phyloP scores from a whole-genome alignment of 2,113 vertebrate genomes.

The Cichladusa arquata region DNA sequence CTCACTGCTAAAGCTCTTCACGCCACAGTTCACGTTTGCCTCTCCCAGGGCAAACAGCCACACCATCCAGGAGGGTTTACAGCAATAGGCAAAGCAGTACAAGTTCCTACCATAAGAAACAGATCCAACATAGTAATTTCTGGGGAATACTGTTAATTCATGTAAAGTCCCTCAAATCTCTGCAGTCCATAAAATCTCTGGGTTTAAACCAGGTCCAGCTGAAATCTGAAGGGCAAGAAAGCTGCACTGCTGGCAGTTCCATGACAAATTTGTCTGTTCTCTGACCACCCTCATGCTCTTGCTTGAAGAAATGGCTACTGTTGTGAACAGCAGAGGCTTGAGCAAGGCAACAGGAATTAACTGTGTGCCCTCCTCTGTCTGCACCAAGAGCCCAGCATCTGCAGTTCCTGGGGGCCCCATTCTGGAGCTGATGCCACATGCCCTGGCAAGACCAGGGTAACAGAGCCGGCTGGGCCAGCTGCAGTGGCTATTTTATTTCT shows the following conservation, averaged over 20 bases:
- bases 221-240: background rate
- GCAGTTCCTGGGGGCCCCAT: fast-evolving
- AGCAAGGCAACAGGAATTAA: background rate
- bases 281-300: background rate
- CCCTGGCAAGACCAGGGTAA: background rate
- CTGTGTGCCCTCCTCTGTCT: fast-evolving
- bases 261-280: background rate
- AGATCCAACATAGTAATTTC: background rate
- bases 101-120: background rate
- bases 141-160: background rate
- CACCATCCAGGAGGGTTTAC: background rate
- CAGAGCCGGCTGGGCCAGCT: fast-evolving
- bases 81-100: background rate
- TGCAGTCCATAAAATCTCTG: background rate
- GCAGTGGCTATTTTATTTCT: background rate
- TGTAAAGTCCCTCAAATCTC: background rate
- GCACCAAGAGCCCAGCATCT: fast-evolving
- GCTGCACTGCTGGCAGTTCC: background rate
- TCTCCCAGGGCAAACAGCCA: background rate
- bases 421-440: fast-evolving
- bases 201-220: background rate
- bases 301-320: background rate
- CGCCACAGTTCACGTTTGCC: fast-evolving
- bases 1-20: background rate
- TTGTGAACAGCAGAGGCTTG: background rate